These are phyloP conservation scores for Axea sp. DNA, from an alignment of 2,888 invertebrate species.

Conservation along the genomic window DNA sequence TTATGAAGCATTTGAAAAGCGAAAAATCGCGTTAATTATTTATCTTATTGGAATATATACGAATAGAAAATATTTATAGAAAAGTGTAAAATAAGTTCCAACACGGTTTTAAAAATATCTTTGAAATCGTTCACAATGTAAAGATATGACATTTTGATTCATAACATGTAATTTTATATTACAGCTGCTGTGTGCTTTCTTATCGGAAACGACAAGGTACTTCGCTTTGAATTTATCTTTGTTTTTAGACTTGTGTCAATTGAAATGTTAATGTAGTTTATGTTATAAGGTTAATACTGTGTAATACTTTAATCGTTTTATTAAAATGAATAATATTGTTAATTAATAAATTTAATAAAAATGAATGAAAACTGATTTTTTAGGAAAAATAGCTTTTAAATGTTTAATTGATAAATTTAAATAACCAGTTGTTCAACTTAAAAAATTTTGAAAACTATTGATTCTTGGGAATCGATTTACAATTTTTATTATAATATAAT, in stretches of 20 bases:
- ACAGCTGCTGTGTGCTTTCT: not conserved
- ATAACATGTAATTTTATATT: not conserved
- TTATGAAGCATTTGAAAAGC: constrained; percentile 30
- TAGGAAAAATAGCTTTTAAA: too few relatives aligned
- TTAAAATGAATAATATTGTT: too few relatives aligned
- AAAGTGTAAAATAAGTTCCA: constrained; percentile 50
- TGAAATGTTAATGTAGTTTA: not conserved
- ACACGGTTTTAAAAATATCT: constrained; percentile 31
- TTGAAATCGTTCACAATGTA: constrained; percentile 47
- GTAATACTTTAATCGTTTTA: too few relatives aligned
- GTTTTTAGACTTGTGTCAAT: not conserved
- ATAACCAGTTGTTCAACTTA: too few relatives aligned
- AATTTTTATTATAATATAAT: too few relatives aligned
- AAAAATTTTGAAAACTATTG: too few relatives aligned
- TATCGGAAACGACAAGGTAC: constrained; percentile 5
- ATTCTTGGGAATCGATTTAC: too few relatives aligned
- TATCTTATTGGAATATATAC: constrained; percentile 14
- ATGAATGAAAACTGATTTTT: too few relatives aligned
- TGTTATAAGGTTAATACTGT: too few relatives aligned
- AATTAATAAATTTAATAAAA: too few relatives aligned
- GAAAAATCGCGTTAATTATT: constrained; percentile 19
- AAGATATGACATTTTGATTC: constrained; percentile 31
- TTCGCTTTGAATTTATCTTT: constrained; percentile 5
- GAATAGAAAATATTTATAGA: constrained; percentile 53
- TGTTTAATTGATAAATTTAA: too few relatives aligned